phyloP scores from a whole-genome alignment of 1,140 invertebrate species.

The Sarcophaga peregrina region DNA sequence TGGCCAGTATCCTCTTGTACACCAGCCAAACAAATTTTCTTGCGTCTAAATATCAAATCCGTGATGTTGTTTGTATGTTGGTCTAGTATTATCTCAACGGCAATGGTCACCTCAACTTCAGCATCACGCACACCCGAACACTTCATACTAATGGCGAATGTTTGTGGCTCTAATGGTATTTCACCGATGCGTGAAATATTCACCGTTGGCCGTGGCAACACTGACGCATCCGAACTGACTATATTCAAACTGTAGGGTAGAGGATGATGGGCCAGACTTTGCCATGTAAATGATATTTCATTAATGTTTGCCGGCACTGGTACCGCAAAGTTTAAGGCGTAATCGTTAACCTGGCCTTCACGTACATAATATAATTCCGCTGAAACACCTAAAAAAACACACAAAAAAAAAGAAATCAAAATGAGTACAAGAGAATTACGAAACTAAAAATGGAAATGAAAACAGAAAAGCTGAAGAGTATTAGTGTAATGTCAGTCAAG shows the following conservation, averaged over 20 bases:
- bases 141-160: conserved; percentile 83
- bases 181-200: conserved; percentile 85
- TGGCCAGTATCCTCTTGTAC: conserved; percentile 46
- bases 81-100: conserved; percentile 83
- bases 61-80: conserved; percentile 76
- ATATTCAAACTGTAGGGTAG: conserved; percentile 84
- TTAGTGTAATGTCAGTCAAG: conserved; percentile 27
- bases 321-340: conserved; percentile 87
- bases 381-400: conserved; percentile 76
- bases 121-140: conserved; percentile 84
- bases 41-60: conserved; percentile 80
- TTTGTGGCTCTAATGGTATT: conserved; percentile 81
- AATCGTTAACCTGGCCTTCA: conserved; percentile 85
- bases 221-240: conserved; percentile 80
- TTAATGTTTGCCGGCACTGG: conserved; percentile 83
- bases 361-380: conserved; percentile 89
- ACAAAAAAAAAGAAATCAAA: neutral
- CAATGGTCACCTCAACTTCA: conserved; percentile 86
- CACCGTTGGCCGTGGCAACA: conserved; percentile 78
- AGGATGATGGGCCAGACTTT: conserved; percentile 79
- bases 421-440: conserved; percentile 36
- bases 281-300: conserved; percentile 89
- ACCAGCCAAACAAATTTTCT: conserved; percentile 79
- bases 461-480: neutral
- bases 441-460: conserved; percentile 14